These are phyloP conservation scores for Drosophila buzzatii DNA, from an alignment of 2,888 invertebrate species.

Conservation along the genomic window DNA sequence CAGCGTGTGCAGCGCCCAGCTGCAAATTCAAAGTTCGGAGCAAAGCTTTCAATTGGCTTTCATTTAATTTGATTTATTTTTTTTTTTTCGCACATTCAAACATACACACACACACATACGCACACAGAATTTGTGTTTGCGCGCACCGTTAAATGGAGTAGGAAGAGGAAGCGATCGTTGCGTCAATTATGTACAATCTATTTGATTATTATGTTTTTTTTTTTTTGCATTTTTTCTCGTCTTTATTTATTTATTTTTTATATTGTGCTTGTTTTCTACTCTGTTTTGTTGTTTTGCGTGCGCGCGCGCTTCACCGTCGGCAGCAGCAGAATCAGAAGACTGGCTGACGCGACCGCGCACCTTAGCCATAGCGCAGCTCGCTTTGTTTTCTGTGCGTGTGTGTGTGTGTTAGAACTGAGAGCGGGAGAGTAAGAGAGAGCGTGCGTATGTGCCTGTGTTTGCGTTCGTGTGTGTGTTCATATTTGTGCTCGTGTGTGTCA, in stretches of 20 bases:
- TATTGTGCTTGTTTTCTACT: conserved; percentile 24
- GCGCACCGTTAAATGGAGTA: conserved; percentile 59
- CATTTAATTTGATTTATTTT: conserved; percentile 45
- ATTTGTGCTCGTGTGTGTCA: conserved; percentile 10
- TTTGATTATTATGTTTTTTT: conserved; percentile 44
- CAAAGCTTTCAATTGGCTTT: conserved; percentile 51
- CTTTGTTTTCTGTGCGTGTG: conserved; percentile 59
- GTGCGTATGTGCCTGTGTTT: conserved; percentile 1
- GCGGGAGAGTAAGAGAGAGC: conserved; percentile 31
- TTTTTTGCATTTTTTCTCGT: conserved; percentile 34
- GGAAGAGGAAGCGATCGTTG: conserved; percentile 61
- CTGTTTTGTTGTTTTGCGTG: conserved; percentile 55
- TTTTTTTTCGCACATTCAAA: conserved; percentile 12
- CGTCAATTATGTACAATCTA: conserved; percentile 39
- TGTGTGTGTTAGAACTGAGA: conserved; percentile 55
- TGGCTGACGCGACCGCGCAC: conserved; percentile 78
- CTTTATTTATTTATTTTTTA: conserved; percentile 3
- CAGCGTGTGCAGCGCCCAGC: conserved; percentile 11
- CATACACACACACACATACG: conserved; percentile 9
- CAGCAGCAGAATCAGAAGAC: conserved; percentile 77
- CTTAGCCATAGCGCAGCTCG: conserved; percentile 74
- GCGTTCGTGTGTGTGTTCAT: not conserved
- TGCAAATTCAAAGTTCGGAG: conserved; percentile 34
- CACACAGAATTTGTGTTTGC: conserved; percentile 30
- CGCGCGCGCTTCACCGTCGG: conserved; percentile 71